Evolutionary conservation across 2,113 vertebrate species (phyloP).

Genomic region (Vidua macroura): DNA sequence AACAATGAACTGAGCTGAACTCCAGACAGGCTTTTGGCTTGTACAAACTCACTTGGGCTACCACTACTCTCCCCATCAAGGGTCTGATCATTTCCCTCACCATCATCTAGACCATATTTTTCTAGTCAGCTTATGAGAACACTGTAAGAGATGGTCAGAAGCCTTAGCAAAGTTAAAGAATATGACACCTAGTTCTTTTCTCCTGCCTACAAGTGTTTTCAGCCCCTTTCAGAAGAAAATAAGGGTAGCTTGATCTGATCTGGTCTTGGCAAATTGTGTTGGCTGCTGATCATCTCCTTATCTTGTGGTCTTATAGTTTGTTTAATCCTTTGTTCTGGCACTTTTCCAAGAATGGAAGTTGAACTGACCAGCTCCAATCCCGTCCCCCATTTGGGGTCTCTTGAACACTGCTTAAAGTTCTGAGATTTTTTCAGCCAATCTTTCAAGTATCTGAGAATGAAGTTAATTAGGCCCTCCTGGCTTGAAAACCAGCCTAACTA

Average conservation of each 20-base stretch:
- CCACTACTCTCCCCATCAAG: neutral
- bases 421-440: neutral
- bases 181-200: neutral
- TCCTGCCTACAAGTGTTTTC: neutral
- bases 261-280: neutral
- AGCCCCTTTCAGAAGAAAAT: neutral
- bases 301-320: neutral
- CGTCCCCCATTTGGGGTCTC: neutral
- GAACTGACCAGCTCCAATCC: neutral
- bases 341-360: conserved; percentile 7
- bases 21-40: neutral
- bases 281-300: neutral
- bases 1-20: conserved; percentile 4
- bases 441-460: neutral
- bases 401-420: neutral
- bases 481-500: neutral
- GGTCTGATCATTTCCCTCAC: neutral
- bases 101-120: neutral
- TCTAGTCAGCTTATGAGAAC: neutral
- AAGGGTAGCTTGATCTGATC: neutral
- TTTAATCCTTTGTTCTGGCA: conserved; percentile 9
- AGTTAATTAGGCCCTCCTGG: neutral
- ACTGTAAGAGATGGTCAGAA: neutral
- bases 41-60: neutral
- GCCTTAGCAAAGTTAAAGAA: neutral